These are phyloP conservation scores for Microchrysa polita DNA, from an alignment of 2,888 invertebrate genomes.

Conservation along the genomic window DNA sequence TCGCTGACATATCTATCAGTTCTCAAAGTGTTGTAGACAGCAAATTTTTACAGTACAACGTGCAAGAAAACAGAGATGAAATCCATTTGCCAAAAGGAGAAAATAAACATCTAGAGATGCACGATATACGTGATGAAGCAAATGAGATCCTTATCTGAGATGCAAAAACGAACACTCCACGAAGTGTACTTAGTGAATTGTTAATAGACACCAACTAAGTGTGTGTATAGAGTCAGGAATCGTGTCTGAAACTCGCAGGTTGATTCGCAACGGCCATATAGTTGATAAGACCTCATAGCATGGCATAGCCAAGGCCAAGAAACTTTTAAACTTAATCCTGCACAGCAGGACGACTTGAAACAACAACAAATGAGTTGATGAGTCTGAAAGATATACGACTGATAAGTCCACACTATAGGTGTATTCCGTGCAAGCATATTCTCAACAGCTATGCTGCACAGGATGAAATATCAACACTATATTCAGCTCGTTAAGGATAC, in stretches of 20 bases:
- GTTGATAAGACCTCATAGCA: conserved; percentile 2
- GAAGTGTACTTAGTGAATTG: conserved; percentile 48
- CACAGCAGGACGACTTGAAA: no score
- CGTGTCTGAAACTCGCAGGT: background rate
- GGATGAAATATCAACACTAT: conserved; percentile 49
- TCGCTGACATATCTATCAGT: no score
- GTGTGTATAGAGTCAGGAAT: conserved; percentile 4
- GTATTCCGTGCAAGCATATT: conserved; percentile 19
- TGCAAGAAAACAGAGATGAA: conserved; percentile 19
- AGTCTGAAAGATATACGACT: background rate
- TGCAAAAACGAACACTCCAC: conserved; percentile 41
- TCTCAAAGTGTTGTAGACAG: conserved; percentile 13
- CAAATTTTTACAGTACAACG: conserved; percentile 29
- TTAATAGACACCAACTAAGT: conserved; percentile 49
- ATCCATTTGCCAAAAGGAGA: background rate
- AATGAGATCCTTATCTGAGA: conserved; percentile 19
- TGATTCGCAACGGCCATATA: background rate
- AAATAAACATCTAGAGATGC: background rate
- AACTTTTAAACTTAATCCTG: background rate
- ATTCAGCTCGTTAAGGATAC: conserved; percentile 42
- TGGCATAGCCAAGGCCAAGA: conserved; percentile 31
- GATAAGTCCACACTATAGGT: background rate
- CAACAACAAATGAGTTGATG: background rate
- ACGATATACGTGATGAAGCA: no score
- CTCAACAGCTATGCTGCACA: conserved; percentile 31